Base-by-base conservation (phyloP, 2,113 vertebrate genomes). In the Serilophus lunatus region DNA sequence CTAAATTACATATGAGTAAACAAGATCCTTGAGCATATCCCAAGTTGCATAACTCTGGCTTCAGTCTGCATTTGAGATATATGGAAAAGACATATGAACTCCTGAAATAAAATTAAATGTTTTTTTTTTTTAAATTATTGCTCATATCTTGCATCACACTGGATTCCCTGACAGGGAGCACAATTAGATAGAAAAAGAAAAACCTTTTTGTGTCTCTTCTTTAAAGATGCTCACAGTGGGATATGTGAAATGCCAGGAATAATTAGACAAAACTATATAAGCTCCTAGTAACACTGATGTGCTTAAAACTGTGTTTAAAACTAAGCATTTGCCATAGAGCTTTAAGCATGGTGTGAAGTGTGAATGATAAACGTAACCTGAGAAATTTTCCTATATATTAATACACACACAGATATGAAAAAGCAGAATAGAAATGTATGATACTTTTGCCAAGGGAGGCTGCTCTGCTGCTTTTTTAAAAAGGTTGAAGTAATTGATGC, bases 191-290 rank as follows among this genome's bases (percentile, higher is more conserved):
- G 66, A 84, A 95, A 83, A 84, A 85, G 94, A 84, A 61, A 94
- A 93, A 77, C 64, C 66, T 96, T 97, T 96, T 95, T 63, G 49
- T 86, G 72, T 92, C n/a, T 95, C 79, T 96, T 71, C 49, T 95
- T 36, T 86, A 93, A 93, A 95, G 84, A 83, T 69, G 85, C n/a
- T 40, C 50, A 40, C 92, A 92, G 80, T 85, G 74, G 63, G 82
- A 91, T 96, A 95, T 81, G 49, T 94, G 95, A 96, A 96, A 96
- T 96, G 77, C 97, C 95, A 97, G 50, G 88, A 97, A 96, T 96
- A 97, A 98, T 97, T 97, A 96, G 79, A 86, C 74, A 86, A 96
- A 97, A 86, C 82, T 69, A 14, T 92, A 72, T 85, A 81, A 95
- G 87, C 84, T 91, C 79, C 82, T 81, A 93, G 83, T 93, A 93